Conservation (phyloP, 2,888 invertebrate genomes). For the Hirtodrosophila trivittata region DNA sequence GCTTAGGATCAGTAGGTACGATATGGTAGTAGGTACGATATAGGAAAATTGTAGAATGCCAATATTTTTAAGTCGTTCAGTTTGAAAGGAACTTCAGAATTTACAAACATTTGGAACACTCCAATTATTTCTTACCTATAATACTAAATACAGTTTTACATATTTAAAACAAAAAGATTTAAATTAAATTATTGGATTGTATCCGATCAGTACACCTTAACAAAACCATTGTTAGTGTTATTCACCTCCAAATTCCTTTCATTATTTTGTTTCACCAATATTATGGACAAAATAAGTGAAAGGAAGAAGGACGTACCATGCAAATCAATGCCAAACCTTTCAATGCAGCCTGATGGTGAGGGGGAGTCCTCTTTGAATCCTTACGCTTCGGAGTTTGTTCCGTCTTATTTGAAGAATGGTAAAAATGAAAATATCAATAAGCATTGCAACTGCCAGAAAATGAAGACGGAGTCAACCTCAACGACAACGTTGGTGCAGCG, state of each 20-base stretch:
- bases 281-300: constrained; percentile 21
- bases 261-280: constrained; percentile 16
- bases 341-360: not conserved
- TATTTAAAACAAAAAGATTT: constrained; percentile 13
- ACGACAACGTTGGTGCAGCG: constrained; percentile 36
- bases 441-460: not conserved
- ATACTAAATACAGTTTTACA: constrained; percentile 25
- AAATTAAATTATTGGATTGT: constrained; percentile 35
- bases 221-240: constrained; percentile 2
- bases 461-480: constrained; percentile 38
- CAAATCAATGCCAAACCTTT: constrained; percentile 24
- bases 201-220: constrained; percentile 8
- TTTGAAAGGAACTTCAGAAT: too few relatives aligned
- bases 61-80: too few relatives aligned
- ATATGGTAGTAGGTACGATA: too few relatives aligned
- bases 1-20: too few relatives aligned
- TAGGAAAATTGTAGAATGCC: too few relatives aligned
- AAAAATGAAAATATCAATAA: not conserved
- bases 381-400: constrained; percentile 41
- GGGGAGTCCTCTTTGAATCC: constrained; percentile 39
- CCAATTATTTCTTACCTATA: constrained; percentile 20
- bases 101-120: constrained; percentile 15
- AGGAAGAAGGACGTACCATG: constrained; percentile 10
- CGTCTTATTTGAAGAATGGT: constrained; percentile 27
- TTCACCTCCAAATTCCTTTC: constrained; percentile 6